Conservation (phyloP, 2,113 vertebrate species). For the Megaptera novaeangliae region DNA sequence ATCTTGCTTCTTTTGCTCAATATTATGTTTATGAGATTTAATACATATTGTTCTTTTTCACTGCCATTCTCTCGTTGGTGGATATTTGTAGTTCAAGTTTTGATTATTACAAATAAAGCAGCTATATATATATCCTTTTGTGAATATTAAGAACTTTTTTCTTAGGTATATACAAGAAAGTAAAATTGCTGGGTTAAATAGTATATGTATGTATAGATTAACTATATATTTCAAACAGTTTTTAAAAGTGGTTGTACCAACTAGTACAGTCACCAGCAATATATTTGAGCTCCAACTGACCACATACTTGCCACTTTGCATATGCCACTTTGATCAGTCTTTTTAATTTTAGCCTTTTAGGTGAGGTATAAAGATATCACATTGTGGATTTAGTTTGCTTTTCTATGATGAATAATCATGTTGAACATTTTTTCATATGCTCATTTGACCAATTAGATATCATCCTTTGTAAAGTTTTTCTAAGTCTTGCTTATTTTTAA, state of each 20-base stretch:
- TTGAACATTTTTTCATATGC: neutral
- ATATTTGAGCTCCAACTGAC: neutral
- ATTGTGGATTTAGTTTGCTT: neutral
- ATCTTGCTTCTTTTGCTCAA: neutral
- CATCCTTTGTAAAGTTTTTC: neutral
- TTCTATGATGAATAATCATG: neutral
- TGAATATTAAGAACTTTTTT: neutral
- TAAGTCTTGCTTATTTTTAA: neutral
- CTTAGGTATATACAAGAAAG: neutral
- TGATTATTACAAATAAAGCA: neutral
- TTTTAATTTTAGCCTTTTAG: neutral
- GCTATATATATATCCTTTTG: neutral
- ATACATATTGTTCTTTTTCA: neutral
- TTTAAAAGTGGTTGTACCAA: neutral
- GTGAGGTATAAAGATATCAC: neutral
- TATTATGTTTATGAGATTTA: neutral
- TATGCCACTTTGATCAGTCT: neutral
- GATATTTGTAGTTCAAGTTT: neutral
- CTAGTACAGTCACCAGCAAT: neutral
- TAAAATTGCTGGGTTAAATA: neutral
- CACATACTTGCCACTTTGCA: neutral
- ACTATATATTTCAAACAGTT: neutral
- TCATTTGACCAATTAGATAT: neutral
- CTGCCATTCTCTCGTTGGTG: neutral
- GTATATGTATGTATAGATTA: neutral